These are phyloP conservation scores for Poeciliopsis paucimaculata DNA, from an alignment of 2,797 vertebrate genomes.

Conservation along the genomic window DNA sequence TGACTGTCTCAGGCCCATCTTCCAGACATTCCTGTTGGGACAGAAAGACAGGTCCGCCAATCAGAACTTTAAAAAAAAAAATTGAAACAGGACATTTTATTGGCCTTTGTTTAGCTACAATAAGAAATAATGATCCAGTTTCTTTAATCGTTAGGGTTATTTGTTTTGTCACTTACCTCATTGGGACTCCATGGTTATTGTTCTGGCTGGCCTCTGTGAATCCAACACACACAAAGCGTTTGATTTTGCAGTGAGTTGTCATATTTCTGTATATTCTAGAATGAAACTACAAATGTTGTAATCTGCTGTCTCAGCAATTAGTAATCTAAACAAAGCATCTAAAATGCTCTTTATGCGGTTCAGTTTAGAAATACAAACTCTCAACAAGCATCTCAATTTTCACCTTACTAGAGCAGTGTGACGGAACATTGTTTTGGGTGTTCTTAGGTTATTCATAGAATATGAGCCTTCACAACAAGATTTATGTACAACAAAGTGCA, in stretches of 20 bases:
- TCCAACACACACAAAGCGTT: constrained; percentile 22
- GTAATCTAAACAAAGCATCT: background rate
- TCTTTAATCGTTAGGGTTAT: background rate
- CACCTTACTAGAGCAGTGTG: too few species aligned
- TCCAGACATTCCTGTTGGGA: constrained; percentile 81
- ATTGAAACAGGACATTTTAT: background rate
- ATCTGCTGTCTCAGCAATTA: background rate
- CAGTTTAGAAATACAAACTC: too few species aligned
- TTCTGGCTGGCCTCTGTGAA: constrained; percentile 89
- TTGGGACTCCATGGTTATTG: constrained; percentile 86
- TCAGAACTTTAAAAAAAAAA: background rate
- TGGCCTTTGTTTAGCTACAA: background rate
- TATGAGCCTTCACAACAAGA: too few species aligned
- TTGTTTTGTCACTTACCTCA: constrained; percentile 76
- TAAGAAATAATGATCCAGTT: background rate
- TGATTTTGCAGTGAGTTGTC: background rate
- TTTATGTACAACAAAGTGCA: too few species aligned
- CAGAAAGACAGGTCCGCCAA: background rate
- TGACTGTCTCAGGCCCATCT: constrained; percentile 82
- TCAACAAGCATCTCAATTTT: too few species aligned
- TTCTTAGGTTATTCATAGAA: background rate
- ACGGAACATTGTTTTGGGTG: background rate
- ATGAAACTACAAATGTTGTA: background rate
- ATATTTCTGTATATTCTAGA: background rate
- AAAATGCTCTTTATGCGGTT: too few species aligned